Evolutionary conservation across 2,888 invertebrate genomes (phyloP), one percentile per base, ranked within the genome.

Genomic region (Ormia ochracea): DNA sequence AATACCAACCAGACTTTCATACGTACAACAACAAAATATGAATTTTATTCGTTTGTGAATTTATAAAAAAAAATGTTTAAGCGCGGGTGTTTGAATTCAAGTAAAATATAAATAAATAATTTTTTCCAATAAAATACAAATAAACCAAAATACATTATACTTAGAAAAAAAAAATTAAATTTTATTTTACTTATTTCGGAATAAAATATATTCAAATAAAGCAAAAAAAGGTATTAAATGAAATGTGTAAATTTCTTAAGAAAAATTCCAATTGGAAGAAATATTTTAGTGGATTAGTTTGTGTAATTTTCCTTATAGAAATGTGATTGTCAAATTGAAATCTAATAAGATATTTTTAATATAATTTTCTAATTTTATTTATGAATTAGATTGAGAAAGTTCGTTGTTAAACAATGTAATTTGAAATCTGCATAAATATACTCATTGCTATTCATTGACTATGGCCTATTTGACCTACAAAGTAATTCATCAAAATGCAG

Each of bases 1-100:
- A 74, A 48, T 69, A 68, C 74, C 69, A 73, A 73, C 74, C 74
- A 74, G 63, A 79, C 78, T 56, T 74, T 74, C 65, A 74, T 74
- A 66, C 66, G 74, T 66, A 74, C 74, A 74, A 66, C 58, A 66
- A 74, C 74, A 74, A 74, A 50, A 26, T 54, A 17, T 21, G 52
- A 45, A 48, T 59, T 66, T 68, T 54, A 63, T 78, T 68, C 63
- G 56, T 58, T 74, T 41, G 56, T 50, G 74, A 74, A 45, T 58
- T 79, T 63, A 19, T 26, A 14, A 52, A 65, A n/a, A n/a, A n/a
- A 74, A 68, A 76, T 80, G 52, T 63, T 50, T 59, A 74, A 68
- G 76, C 80, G 80, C 80, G 80, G 80, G 66, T 80, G 80, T 73
- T 73, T 68, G 36, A 70, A 41, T 50, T 21, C 36, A 31, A 31